A percentile compares a stretch with the other conserved stretches of the same genome.
Conservation (phyloP, 2,113 vertebrate species). For the Solenodon paradoxus region DNA sequence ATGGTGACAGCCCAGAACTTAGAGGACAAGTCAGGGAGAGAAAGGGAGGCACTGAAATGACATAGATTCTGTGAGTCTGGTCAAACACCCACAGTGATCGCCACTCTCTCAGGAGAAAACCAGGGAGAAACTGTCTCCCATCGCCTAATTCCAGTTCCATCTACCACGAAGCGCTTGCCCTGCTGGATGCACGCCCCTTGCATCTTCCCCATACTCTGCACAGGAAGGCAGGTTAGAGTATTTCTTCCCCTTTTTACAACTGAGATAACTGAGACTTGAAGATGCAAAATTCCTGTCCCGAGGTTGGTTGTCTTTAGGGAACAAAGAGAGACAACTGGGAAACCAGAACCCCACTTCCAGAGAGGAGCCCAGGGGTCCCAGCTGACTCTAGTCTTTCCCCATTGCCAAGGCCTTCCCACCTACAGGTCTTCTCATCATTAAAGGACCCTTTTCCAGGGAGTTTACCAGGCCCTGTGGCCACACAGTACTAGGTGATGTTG, state of each 20-base stretch:
- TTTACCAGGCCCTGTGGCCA: background rate
- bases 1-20: background rate
- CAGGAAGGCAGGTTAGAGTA: background rate
- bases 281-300: background rate
- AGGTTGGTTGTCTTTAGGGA: background rate
- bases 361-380: background rate
- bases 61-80: background rate
- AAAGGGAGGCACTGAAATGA: background rate
- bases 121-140: background rate
- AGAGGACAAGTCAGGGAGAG: background rate
- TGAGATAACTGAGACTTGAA: background rate
- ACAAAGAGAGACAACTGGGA: background rate
- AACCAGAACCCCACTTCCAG: background rate
- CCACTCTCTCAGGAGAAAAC: background rate
- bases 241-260: background rate
- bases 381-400: background rate
- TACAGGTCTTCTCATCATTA: background rate
- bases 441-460: background rate
- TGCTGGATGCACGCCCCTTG: too few species aligned
- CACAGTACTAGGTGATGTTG: background rate
- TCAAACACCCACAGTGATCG: background rate
- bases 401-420: background rate
- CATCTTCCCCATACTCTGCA: background rate
- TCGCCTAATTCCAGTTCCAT: background rate
- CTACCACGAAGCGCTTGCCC: background rate